Evolutionary conservation across 30 jellyfish, hydroid and myxozoan species (phyloP), one percentile per base, ranked within the genome.

Genomic region (Rhopilema esculentum): DNA sequence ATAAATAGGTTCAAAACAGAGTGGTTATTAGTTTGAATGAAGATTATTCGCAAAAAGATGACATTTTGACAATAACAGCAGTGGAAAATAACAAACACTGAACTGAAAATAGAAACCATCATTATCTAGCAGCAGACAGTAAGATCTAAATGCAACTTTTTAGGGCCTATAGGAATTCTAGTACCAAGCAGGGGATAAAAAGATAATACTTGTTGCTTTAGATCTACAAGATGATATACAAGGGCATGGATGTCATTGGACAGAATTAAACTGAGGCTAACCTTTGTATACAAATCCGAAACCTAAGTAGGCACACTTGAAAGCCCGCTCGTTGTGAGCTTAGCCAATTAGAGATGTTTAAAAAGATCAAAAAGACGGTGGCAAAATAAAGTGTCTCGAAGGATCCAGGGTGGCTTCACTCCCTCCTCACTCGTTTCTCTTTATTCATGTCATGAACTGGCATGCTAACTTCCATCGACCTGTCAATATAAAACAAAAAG

Each of bases 371-470:
- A 62, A 73, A 61, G 84, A 66, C 48, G 81, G 91, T 89, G 97
- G 97, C 89, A 79, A 68, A 24, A 75, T 48, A 27, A 49, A 23
- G 19, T 20, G 69, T 75, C 68, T 30, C 64, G 83, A 40, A 57
- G 84, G 52, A 24, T 57, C 88, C 96, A 77, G 77, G 83, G 94
- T 49, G 89, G 32, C 69, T 65, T 28, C 97, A 89, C 97, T 80
- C 92, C 97, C 97, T 83, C 97, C 92, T 79, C 92, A 74, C 85
- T 75, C 84, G 91, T 71, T 80, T 75, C 92, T 84, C 88, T 75
- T 75, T 86, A 72, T 72, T 69, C 89, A 89, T 89, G 97, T 89
- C 97, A 89, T 89, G 97, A 89, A 81, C 97, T 89, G 97, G 97
- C 86, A 80, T 15, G 89, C 74, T 65, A 86, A 86, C 89, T 30